These are phyloP conservation scores for Bryconaethiops microstoma DNA, from an alignment of 2,797 vertebrate genomes.

Conservation along the genomic window DNA sequence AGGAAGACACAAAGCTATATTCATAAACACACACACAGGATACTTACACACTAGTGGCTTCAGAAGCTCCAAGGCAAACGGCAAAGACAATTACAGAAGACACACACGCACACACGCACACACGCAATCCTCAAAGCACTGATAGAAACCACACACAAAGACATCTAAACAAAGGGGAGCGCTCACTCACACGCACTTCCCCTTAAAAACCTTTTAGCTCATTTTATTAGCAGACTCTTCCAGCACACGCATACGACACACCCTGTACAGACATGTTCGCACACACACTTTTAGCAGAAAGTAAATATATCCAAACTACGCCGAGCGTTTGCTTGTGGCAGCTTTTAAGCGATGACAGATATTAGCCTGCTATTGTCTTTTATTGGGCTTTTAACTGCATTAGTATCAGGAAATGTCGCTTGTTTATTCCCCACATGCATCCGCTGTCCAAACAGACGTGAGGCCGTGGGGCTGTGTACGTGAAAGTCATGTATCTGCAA, in stretches of 20 bases:
- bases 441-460: slow-evolving; percentile 44
- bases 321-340: slow-evolving; percentile 46
- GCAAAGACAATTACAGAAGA: slow-evolving; percentile 22
- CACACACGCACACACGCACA: slow-evolving; percentile 50
- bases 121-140: slow-evolving; percentile 40
- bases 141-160: slow-evolving; percentile 54
- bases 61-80: slow-evolving; percentile 45
- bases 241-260: slow-evolving; percentile 53
- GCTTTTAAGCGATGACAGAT: slow-evolving; percentile 72
- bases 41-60: slow-evolving; percentile 22
- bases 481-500: not conserved
- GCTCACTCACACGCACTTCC: slow-evolving; percentile 52
- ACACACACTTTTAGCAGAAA: slow-evolving; percentile 52
- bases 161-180: slow-evolving; percentile 58
- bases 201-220: slow-evolving; percentile 57
- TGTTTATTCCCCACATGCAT: slow-evolving; percentile 54
- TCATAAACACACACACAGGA: slow-evolving; percentile 22
- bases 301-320: slow-evolving; percentile 56
- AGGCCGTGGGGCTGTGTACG: slow-evolving; percentile 17
- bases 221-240: slow-evolving; percentile 56
- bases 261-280: slow-evolving; percentile 56
- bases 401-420: slow-evolving; percentile 64
- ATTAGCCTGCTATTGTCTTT: slow-evolving; percentile 73
- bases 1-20: slow-evolving; percentile 25
- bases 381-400: slow-evolving; percentile 81